Evolutionary conservation across 2,113 vertebrate genomes (phyloP), one percentile per base, ranked within the genome.

Genomic region (Pseudois nayaur): DNA sequence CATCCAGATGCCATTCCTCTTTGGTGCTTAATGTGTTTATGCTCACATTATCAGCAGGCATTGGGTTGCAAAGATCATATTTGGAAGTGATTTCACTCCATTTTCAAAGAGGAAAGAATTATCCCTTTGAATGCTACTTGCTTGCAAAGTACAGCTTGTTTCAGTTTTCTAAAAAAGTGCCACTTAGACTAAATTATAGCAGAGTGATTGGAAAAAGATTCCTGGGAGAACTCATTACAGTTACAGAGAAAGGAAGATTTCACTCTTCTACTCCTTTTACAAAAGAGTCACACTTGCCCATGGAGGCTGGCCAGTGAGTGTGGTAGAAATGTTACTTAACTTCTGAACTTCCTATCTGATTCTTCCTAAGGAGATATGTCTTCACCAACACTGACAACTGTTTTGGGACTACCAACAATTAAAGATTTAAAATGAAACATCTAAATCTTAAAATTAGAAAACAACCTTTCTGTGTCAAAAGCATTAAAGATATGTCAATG

Each of bases 41-140:
- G 27, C 45, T 97, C 87, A 90, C n/a, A 43, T 74, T 97, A 95
- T 62, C 95, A 83, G 67, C 71, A 98, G 57, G 85, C 62, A 88
- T 33, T 54, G 74, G 76, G 33, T 59, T 95, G 90, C 92, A 96
- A 90, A 94, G 96, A 96, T 79, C 87, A 91, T 78, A 90, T 0
- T 97, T 98, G 67, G 54, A 96, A 95, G 33, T 92, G 43, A 94
- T 91, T 97, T 94, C 87, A 91, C n/a, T 95, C 87, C 87, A 33
- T 89, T 88, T 96, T 96, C 59, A 90, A 93, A 97, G 40, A 96
- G 81, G 50, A 95, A 87, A 91, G 89, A 93, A 93, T 91, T 89
- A 89, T 79, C 76, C 93, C 59, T 95, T 91, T 95, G 94, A 95
- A 86, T 97, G 85, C n/a, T 59, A 86, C 50, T 82, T 79, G 85